Percentiles rank a stretch among this genome's conserved stretches.
These are phyloP conservation scores for Drosophila lutescens DNA, from an alignment of 2,888 invertebrate genomes.

Conservation along the genomic window DNA sequence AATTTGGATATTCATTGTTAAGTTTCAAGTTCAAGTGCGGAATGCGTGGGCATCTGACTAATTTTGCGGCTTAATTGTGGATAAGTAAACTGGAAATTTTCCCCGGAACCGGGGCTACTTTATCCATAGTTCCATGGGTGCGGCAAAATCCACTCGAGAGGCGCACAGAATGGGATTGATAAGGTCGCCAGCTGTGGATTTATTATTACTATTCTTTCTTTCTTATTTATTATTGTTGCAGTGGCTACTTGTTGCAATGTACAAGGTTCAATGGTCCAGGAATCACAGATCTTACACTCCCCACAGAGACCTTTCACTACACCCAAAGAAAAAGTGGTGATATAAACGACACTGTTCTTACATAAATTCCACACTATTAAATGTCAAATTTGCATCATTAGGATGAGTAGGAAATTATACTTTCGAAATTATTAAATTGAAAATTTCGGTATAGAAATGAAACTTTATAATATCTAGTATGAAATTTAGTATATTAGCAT, in stretches of 20 bases:
- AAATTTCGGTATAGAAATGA: too few relatives aligned
- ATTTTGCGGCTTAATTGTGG: constrained; percentile 4
- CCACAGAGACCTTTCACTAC: constrained; percentile 27
- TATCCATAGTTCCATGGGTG: constrained; percentile 8
- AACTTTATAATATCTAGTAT: too few relatives aligned
- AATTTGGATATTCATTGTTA: not conserved
- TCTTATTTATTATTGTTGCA: constrained; percentile 19
- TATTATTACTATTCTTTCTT: constrained; percentile 1
- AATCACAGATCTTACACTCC: not conserved
- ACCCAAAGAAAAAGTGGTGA: too few relatives aligned
- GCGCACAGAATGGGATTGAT: constrained; percentile 36
- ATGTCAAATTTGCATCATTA: too few relatives aligned
- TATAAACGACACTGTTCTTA: too few relatives aligned
- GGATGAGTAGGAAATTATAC: too few relatives aligned
- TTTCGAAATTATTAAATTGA: too few relatives aligned
- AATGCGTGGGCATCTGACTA: constrained; percentile 28
- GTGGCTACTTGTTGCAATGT: constrained; percentile 33
- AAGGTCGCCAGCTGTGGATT: constrained; percentile 36
- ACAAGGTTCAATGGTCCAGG: constrained; percentile 38
- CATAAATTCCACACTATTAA: too few relatives aligned
- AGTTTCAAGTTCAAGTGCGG: constrained; percentile 38
- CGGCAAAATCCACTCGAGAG: constrained; percentile 29
- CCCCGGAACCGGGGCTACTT: constrained; percentile 7
- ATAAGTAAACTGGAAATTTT: constrained; percentile 23
- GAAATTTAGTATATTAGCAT: too few relatives aligned